Evolutionary conservation across 1,140 invertebrate genomes (phyloP).

Genomic region (Aphis craccivora): DNA sequence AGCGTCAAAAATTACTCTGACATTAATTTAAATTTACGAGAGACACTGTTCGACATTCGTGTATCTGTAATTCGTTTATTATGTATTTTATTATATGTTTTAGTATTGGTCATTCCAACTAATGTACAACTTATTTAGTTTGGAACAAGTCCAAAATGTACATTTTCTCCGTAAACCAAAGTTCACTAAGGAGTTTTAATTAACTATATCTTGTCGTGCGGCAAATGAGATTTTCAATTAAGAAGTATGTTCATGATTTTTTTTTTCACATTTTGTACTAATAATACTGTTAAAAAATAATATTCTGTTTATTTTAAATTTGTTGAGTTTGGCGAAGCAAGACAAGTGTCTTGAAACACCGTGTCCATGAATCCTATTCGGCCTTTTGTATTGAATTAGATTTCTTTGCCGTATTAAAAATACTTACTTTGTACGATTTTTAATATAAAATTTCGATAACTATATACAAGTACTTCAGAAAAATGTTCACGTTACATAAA

Average conservation of each 20-base stretch:
- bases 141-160: neutral
- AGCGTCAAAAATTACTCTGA: neutral
- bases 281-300: neutral
- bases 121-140: neutral
- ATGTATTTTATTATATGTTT: neutral
- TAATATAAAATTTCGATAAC: neutral
- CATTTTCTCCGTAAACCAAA: neutral
- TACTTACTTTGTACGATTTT: neutral
- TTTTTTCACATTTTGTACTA: neutral
- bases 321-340: neutral
- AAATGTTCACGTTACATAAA: neutral
- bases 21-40: neutral
- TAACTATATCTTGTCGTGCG: neutral
- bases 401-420: neutral
- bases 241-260: neutral
- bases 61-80: neutral
- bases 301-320: neutral
- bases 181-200: neutral
- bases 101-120: neutral
- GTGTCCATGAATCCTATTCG: neutral
- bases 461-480: neutral
- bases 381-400: neutral
- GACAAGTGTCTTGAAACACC: neutral
- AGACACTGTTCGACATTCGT: neutral
- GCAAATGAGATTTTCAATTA: conserved; percentile 9